Base-by-base conservation (phyloP, 2,888 invertebrate genomes). In the Heliconius ismenius region DNA sequence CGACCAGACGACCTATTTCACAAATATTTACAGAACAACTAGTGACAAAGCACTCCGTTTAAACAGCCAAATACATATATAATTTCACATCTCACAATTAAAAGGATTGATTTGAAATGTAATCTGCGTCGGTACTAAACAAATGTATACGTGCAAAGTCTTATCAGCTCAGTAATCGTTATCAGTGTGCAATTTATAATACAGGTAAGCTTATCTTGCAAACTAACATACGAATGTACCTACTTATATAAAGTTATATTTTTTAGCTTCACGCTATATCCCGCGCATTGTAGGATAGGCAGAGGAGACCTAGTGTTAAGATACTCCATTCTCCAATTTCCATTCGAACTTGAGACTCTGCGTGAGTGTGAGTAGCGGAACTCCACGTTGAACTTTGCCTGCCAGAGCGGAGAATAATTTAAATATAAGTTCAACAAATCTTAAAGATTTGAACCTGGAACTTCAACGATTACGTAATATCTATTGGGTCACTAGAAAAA, bases 71-170 rank as follows among this genome's bases (percentile, higher is more conserved):
- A 49, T 2, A 15, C 24, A 62, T 26, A 26, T 21, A 58, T 26
- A 18, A 26, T 36, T 6, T 39, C n/a, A n/a, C 7, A n/a, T 24
- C n/a, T 36, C 15, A 62, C 26, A 62, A 26, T n/a, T n/a, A 39
- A 32, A 64, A 62, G 15, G 13, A 39, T 64, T 64, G 64, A 64
- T 65, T 65, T 67, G 39, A 67, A 39, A 43, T 15, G 24, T 24
- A 43, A 67, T 39, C 43, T 67, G 24, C 7, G 43, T 67, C 11
- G 39, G 24, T 43, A 39, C 43, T 43, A 43, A 28, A 21, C 28
- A 69, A 49, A 18, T 69, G 69, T 69, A 49, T 72, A 72, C 39
- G 72, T 72, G 72, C 72, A 26, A 39, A 72, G n/a, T 62, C n/a
- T 72, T 72, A 72, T 72, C 72, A 39, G 24, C 54, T 39, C 13